phyloP scores from a whole-genome alignment of 2,888 invertebrate genomes.

The Monopis laevigella region DNA sequence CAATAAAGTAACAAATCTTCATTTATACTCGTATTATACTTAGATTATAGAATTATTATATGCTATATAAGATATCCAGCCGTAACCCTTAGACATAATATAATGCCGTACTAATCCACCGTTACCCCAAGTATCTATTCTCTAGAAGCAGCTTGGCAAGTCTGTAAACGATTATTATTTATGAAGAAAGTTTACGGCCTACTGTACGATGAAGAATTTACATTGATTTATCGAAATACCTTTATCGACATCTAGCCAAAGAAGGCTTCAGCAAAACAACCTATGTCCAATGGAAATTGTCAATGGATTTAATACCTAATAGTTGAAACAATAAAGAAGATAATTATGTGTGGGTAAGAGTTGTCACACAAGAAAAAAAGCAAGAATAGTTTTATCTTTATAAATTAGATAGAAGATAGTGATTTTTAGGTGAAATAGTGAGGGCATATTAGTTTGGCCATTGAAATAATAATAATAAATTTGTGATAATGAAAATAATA shows the following conservation, averaged over 20 bases:
- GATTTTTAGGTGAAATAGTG: slow-evolving; percentile 16
- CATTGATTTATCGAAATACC: slow-evolving; percentile 52
- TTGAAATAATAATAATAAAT: too few species aligned
- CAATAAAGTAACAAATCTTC: too few species aligned
- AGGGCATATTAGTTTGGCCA: not conserved
- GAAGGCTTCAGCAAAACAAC: not conserved
- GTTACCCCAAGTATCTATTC: too few species aligned
- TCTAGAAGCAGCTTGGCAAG: too few species aligned
- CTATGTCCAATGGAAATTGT: not conserved
- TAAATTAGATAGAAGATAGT: slow-evolving; percentile 52
- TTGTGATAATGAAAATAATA: too few species aligned
- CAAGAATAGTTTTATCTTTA: slow-evolving; percentile 40
- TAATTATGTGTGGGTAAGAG: too few species aligned
- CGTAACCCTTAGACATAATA: too few species aligned
- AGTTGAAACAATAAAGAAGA: slow-evolving; percentile 21
- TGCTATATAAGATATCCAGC: too few species aligned
- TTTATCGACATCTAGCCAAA: slow-evolving; percentile 39
- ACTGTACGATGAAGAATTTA: slow-evolving; percentile 32
- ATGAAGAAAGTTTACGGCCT: slow-evolving; percentile 30
- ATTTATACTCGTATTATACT: too few species aligned
- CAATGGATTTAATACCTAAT: slow-evolving; percentile 29
- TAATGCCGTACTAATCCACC: too few species aligned
- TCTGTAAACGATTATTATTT: slow-evolving; percentile 26
- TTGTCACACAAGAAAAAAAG: too few species aligned
- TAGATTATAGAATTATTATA: too few species aligned